Base-by-base conservation (phyloP, 2,888 invertebrate genomes). In the Zaprionus bogoriensis region DNA sequence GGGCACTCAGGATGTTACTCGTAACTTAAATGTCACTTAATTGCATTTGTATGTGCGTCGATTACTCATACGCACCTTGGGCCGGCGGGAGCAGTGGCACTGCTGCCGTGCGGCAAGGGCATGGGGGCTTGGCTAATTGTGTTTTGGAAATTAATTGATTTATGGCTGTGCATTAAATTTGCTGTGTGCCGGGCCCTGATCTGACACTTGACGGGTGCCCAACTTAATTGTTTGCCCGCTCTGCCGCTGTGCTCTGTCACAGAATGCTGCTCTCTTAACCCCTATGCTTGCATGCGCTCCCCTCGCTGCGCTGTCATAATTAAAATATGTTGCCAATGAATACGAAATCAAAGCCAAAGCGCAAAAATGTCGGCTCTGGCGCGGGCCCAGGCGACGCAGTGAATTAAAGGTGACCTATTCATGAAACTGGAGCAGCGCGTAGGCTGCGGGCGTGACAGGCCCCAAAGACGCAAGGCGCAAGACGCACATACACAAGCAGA, bases 81-180 rank as follows among this genome's bases (percentile, higher is more conserved):
- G 3, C 36, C 7, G 44, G 32, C 9, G 41, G 4, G 22, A 30
- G 6, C 4, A 14, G 41, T 22, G 4, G 38, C 12, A 4, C n/a
- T n/a, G n/a, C n/a, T 46, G 28, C n/a, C 4, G 47, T 22, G 2
- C 1, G 22, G 4, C 3, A 30, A n/a, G 10, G 10, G 7, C 7
- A 4, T 7, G 28, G 28, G 28, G 2, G 4, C n/a, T 1, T 50
- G 53, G 65, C 74, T 80, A 87, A 80, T 80, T 80, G 70, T 61
- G 79, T 80, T 84, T 65, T 50, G 52, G 41, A 74, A 80, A 77
- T 77, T 84, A 87, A 80, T 84, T 80, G 85, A 87, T 84, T 87
- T 87, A 87, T 74, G 85, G 48, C 52, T 50, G 22, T 53, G 61
- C 70, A 61, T 57, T 68, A 57, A 59, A 48, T 54, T 58, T 42